phyloP scores from a whole-genome alignment of 2,888 invertebrate genomes.

The Arctia plantaginis region DNA sequence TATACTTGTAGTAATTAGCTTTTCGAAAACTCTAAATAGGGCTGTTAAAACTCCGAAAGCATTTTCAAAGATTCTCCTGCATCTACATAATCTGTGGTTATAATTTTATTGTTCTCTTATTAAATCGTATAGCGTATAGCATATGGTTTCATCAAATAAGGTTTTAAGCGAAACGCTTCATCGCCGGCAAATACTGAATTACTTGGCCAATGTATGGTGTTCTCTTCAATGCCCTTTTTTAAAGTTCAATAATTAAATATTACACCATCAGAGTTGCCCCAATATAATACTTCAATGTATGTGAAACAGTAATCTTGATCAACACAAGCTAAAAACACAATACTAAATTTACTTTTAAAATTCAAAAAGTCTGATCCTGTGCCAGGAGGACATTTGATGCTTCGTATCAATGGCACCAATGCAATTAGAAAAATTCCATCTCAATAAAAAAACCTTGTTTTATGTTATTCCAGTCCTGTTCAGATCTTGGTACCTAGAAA shows the following conservation, averaged over 20 bases:
- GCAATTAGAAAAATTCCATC: constrained; percentile 1
- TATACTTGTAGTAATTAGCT: constrained; percentile 26
- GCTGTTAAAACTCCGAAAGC: constrained; percentile 39
- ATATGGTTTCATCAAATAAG: constrained; percentile 44
- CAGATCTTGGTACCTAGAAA: not conserved
- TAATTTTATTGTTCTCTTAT: constrained; percentile 30
- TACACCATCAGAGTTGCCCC: constrained; percentile 15
- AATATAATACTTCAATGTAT: constrained; percentile 25
- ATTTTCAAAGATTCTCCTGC: constrained; percentile 28
- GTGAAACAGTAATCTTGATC: constrained; percentile 21
- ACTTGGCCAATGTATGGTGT: not conserved
- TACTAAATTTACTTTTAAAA: constrained; percentile 19
- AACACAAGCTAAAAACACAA: constrained; percentile 17
- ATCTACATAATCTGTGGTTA: constrained; percentile 45
- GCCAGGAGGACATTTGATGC: not conserved
- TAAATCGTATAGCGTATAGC: constrained; percentile 32
- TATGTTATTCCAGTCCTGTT: not conserved
- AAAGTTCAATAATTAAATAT: constrained; percentile 11
- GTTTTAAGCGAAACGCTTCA: constrained; percentile 13
- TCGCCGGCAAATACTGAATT: constrained; percentile 27
- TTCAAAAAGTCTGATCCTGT: constrained; percentile 17
- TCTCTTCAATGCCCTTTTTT: constrained; percentile 1
- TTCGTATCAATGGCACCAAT: constrained; percentile 11
- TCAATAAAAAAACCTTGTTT: not conserved
- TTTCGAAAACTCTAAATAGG: constrained; percentile 2